Evolutionary conservation across 1,140 invertebrate genomes (phyloP), one percentile per base, ranked within the genome.

Genomic region (Saxidomus purpurata): DNA sequence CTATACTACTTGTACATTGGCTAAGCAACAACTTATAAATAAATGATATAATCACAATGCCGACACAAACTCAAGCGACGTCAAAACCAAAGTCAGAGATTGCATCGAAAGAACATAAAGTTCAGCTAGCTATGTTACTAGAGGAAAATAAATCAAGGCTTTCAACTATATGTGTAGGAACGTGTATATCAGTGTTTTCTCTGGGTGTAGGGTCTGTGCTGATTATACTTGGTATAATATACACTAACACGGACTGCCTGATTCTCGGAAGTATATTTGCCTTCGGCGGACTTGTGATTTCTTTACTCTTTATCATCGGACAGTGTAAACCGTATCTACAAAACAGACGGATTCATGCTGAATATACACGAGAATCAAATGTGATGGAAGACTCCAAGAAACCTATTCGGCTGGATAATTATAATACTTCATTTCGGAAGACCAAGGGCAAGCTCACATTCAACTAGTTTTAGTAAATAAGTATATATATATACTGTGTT

Each of bases 281-380:
- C n/a, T 55, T 79, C 34, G 76, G 76, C 6, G 31, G 76, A 11
- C 15, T 55, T 13, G 17, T 79, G n/a, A 25, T 79, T 25, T 55
- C 25, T 3, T 15, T 55, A 52, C 28, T 79, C 0, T 36, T 79
- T 34, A 36, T 55, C 22, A 22, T 34, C 1, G 76, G 76, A 55
- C 43, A 36, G 6, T 79, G 76, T 79, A 79, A 22, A 79, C 76
- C 76, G 13, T 79, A 59, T 79, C 22, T 79, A 22, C 25, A 79
- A 55, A 79, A 79, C 47, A 31, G 76, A 79, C 43, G 55, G 28
- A 79, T 79, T 22, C 49, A 55, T 55, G 43, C 43, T 17, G 31
- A 79, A 15, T 79, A 49, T 79, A 79, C 34, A 34, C 28, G 28
- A 79, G 49, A 79, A 55, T 31, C 36, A 17, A 3, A n/a, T 6